Base-by-base conservation (phyloP, 2,113 vertebrate genomes). In the Pongo abelii region DNA sequence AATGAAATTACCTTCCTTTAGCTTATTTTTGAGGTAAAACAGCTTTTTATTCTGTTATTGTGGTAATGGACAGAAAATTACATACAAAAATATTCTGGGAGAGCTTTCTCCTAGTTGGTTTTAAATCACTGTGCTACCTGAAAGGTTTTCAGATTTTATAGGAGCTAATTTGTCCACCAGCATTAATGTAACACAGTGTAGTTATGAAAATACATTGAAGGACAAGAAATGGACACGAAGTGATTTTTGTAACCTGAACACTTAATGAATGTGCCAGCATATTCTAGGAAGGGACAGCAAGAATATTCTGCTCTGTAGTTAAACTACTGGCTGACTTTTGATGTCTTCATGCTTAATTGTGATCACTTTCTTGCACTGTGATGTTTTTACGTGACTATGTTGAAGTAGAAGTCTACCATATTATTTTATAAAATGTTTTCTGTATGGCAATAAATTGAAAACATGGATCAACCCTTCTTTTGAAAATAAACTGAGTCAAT, bases 361-460 rank as follows among this genome's bases (percentile, higher is more conserved):
- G 43, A 88, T 93, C 55, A 88, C 59, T 95, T 95, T 80, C 75
- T 96, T 97, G 25, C 23, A 86, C 81, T 97, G 84, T 93, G 81
- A 80, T 84, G 38, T 90, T 96, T 91, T 96, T 93, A 96, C 70
- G 43, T 85, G 64, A 85, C 84, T 38, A 69, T 84, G 16, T 75
- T 55, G 18, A 96, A 91, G 83, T 95, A 64, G 57, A 79, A 89
- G 57, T 72, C 52, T 84, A 48, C 72, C 59, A 18, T 86, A 43
- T 84, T 89, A 64, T 93, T 94, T 93, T 89, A 75, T 91, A 88
- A 92, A 79, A 38, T 93, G 64, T 94, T 79, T 97, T 97, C 67
- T 78, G 30, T 75, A 81, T 93, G 93, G 27, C 48, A 94, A 43
- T 94, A 96, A 96, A 79, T 57, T 74, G 75, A 85, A 95, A 96